Percentiles rank a stretch among this genome's conserved stretches.
These are phyloP conservation scores for Formica selysi DNA, from an alignment of 1,140 invertebrate genomes.

Conservation along the genomic window DNA sequence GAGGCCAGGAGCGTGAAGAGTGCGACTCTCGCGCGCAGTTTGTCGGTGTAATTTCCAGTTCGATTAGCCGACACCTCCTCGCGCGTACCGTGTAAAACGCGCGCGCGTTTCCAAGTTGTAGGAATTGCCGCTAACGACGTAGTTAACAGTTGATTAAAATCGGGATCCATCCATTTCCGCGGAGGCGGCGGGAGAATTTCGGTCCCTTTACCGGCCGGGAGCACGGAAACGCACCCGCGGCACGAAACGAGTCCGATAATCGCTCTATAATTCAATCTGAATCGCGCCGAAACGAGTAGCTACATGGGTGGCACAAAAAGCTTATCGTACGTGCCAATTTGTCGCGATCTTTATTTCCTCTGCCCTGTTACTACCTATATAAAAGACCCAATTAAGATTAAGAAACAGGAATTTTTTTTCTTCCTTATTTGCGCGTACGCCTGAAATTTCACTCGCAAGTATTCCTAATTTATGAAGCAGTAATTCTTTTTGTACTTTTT, in stretches of 20 bases:
- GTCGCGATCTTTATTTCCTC: constrained; percentile 31
- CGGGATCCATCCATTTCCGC: constrained; percentile 58
- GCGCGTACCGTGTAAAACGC: not conserved
- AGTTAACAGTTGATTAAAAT: constrained; percentile 77
- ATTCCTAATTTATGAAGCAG: too few species aligned
- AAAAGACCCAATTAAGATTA: not conserved
- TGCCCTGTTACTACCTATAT: not conserved
- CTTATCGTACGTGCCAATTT: constrained; percentile 45
- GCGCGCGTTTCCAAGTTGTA: constrained; percentile 44
- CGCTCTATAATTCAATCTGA: constrained; percentile 53
- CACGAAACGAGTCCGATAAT: constrained; percentile 59
- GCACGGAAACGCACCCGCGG: constrained; percentile 37
- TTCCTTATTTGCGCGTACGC: not conserved
- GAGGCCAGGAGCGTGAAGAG: constrained; percentile 29
- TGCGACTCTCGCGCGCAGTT: constrained; percentile 41
- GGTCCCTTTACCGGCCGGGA: constrained; percentile 8
- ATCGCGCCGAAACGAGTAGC: constrained; percentile 36
- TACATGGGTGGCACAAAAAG: constrained; percentile 23
- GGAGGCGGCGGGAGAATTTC: constrained; percentile 15
- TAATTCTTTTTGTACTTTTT: too few species aligned
- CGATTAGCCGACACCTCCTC: constrained; percentile 70
- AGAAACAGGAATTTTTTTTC: not conserved
- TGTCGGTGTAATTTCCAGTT: constrained; percentile 77
- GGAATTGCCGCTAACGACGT: constrained; percentile 69
- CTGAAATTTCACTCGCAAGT: not conserved